Evolutionary conservation across 2,797 vertebrate species (phyloP).

Genomic region (Sandelia bainsii): DNA sequence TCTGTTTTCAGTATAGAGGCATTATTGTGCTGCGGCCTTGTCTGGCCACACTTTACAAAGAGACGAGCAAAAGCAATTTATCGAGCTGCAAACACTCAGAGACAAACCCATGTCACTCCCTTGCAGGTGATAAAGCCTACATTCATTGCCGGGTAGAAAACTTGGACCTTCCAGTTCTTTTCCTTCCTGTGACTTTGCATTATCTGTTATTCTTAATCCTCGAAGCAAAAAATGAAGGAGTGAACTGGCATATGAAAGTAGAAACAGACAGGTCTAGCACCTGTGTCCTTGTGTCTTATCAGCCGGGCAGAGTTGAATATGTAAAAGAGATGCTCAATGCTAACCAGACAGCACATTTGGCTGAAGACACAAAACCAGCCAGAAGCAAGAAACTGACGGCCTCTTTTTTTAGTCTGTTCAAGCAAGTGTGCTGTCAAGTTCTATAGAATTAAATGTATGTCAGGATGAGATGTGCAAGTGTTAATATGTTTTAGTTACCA

Average conservation of each 20-base stretch:
- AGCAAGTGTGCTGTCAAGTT: no score
- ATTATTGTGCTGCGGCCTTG: slow-evolving; percentile 66
- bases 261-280: not conserved
- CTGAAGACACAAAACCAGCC: slow-evolving; percentile 17
- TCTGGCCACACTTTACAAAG: slow-evolving; percentile 56
- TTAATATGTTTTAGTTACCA: no score
- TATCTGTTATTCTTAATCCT: not conserved
- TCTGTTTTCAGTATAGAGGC: slow-evolving; percentile 44
- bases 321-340: slow-evolving; percentile 16
- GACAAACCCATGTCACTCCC: slow-evolving; percentile 37
- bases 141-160: slow-evolving; percentile 37
- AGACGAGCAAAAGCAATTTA: slow-evolving; percentile 64
- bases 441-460: not conserved
- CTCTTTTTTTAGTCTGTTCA: not conserved
- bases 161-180: slow-evolving; percentile 18
- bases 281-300: not conserved
- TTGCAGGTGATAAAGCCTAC: slow-evolving; percentile 34
- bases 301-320: slow-evolving; percentile 12
- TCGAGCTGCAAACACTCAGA: slow-evolving; percentile 44
- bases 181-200: not conserved
- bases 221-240: no score
- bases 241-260: not conserved
- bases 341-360: not conserved
- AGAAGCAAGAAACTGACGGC: not conserved
- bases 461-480: not conserved